Conservation (phyloP, 1,140 invertebrate species). For the Macrobrachium rosenbergii region DNA sequence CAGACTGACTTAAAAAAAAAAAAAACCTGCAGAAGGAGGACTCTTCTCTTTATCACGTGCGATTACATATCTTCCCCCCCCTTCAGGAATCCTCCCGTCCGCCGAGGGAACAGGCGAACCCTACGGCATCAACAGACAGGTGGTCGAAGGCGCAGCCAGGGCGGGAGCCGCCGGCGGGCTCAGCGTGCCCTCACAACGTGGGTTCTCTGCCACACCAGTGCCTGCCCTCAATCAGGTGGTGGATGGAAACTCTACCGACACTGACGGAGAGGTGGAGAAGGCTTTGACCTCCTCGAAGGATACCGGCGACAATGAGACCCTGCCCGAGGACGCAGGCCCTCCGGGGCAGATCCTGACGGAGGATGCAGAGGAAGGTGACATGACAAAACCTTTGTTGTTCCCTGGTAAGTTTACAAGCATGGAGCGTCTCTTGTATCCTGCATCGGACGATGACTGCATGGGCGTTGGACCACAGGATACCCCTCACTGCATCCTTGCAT, state of each 20-base stretch:
- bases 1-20: too few relatives aligned
- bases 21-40: too few relatives aligned
- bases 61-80: background rate
- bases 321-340: too few relatives aligned
- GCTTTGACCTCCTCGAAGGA: background rate
- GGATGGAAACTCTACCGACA: background rate
- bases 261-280: background rate
- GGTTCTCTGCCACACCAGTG: constrained; percentile 11
- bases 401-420: too few relatives aligned
- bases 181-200: background rate
- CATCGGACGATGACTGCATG: too few relatives aligned
- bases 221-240: constrained; percentile 55
- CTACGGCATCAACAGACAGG: constrained; percentile 55
- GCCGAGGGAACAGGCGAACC: constrained; percentile 56
- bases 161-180: constrained; percentile 9
- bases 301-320: background rate
- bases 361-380: background rate
- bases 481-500: too few relatives aligned
- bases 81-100: constrained; percentile 47
- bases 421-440: too few relatives aligned
- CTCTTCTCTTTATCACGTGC: too few relatives aligned
- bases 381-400: background rate
- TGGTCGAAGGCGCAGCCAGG: constrained; percentile 55
- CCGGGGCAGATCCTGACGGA: background rate
- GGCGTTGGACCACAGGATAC: too few relatives aligned